These are phyloP conservation scores for Gymnobelideus leadbeateri DNA, from an alignment of 2,113 vertebrate genomes.

Conservation along the genomic window DNA sequence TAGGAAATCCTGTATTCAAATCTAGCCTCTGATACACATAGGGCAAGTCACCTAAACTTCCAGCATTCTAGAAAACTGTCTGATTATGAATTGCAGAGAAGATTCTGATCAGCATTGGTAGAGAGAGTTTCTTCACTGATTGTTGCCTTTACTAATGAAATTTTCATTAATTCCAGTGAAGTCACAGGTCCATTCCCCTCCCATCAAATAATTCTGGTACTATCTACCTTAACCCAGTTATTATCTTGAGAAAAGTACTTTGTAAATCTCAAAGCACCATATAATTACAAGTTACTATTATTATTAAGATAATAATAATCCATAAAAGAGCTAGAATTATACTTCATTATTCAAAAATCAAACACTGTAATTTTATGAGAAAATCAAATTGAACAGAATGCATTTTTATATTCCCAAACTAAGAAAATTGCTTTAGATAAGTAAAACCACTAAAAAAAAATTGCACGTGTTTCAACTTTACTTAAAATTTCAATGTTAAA, in stretches of 20 bases:
- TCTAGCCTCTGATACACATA: background rate
- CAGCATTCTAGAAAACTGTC: background rate
- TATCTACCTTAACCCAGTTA: background rate
- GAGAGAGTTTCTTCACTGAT: background rate
- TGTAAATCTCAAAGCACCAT: background rate
- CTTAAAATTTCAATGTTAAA: background rate
- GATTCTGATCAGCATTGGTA: background rate
- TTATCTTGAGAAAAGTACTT: background rate
- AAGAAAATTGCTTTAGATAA: background rate
- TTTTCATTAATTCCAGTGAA: background rate
- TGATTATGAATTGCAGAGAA: background rate
- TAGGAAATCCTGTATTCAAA: background rate
- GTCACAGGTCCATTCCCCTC: background rate
- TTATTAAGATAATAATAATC: background rate
- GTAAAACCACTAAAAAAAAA: background rate
- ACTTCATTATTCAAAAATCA: background rate
- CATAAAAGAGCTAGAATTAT: background rate
- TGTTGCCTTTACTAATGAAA: background rate
- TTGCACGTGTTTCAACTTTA: background rate
- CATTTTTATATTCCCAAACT: background rate
- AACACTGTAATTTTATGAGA: background rate
- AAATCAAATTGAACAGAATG: background rate
- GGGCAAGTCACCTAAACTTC: background rate
- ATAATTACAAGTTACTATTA: conserved; percentile 4
- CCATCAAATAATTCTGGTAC: background rate